phyloP scores from a whole-genome alignment of 2,113 vertebrate species.

The Rhombomys opimus region DNA sequence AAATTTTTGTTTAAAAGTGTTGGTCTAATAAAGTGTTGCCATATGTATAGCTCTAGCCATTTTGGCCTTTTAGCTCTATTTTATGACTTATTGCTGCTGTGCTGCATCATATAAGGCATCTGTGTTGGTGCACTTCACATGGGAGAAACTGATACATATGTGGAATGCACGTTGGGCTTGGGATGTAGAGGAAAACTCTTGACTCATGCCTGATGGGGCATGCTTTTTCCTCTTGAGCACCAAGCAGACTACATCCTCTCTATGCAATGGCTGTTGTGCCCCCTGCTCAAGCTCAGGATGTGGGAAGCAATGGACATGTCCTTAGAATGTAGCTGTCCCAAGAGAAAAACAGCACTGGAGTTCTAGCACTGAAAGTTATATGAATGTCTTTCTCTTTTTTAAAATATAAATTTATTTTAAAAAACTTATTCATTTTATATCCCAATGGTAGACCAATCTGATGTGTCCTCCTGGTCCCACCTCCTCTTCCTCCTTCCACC shows the following conservation, averaged over 20 bases:
- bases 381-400: slow-evolving; percentile 38
- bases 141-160: no score
- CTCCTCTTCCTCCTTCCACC: no score
- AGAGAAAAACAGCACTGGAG: not conserved
- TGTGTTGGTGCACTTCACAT: not conserved
- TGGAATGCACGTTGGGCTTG: not conserved
- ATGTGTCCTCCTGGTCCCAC: no score
- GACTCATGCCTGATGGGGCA: not conserved
- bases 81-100: not conserved
- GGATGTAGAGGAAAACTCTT: not conserved
- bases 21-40: not conserved
- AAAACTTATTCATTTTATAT: no score
- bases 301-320: not conserved
- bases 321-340: not conserved
- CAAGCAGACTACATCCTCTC: not conserved
- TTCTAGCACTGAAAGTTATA: not conserved
- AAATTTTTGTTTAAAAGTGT: not conserved
- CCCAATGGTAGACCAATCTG: no score
- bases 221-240: not conserved
- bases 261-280: not conserved
- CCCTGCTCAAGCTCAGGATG: not conserved
- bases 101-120: not conserved
- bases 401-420: not conserved
- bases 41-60: not conserved
- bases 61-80: not conserved